Evolutionary conservation across 2,888 invertebrate genomes (phyloP).

Genomic region (Aphelenchoides bicaudatus): DNA sequence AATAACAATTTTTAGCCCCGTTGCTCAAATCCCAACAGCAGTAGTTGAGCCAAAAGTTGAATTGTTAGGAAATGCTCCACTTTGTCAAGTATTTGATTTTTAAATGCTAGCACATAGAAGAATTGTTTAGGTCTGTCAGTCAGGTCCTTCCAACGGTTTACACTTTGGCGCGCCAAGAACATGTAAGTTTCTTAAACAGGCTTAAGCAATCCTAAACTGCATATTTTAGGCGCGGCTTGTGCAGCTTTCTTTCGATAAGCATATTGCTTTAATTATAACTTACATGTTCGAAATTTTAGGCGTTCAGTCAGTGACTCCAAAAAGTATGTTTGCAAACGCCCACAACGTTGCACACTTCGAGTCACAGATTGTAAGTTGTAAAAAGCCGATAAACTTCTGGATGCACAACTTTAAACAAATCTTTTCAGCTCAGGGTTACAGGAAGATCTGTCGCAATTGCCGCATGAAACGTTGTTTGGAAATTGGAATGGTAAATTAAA

Average conservation of each 20-base stretch:
- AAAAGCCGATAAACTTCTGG: background rate
- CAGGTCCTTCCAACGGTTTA: slow-evolving; percentile 55
- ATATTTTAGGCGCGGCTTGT: no score
- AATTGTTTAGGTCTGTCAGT: slow-evolving; percentile 44
- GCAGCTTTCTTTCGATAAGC: slow-evolving; percentile 48
- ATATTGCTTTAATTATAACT: slow-evolving; percentile 11
- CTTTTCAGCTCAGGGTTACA: slow-evolving; percentile 48
- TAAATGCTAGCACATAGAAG: background rate
- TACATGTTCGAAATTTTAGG: slow-evolving; percentile 27
- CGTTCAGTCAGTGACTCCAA: slow-evolving; percentile 52
- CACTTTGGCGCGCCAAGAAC: slow-evolving; percentile 56
- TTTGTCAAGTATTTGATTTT: slow-evolving; percentile 42
- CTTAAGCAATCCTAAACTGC: no score
- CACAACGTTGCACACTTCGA: slow-evolving; percentile 47
- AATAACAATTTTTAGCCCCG: background rate
- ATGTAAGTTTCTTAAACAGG: no score
- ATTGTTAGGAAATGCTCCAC: background rate
- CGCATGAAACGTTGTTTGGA: slow-evolving; percentile 53
- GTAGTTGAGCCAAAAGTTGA: slow-evolving; percentile 1
- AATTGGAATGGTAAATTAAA: slow-evolving; percentile 58
- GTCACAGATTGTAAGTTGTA: slow-evolving; percentile 42
- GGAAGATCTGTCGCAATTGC: slow-evolving; percentile 56
- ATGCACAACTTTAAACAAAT: background rate
- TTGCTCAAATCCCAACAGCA: slow-evolving; percentile 2
- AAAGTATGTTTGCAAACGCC: slow-evolving; percentile 53